Conservation (phyloP, 2,113 vertebrate species). For the Strix uralensis region DNA sequence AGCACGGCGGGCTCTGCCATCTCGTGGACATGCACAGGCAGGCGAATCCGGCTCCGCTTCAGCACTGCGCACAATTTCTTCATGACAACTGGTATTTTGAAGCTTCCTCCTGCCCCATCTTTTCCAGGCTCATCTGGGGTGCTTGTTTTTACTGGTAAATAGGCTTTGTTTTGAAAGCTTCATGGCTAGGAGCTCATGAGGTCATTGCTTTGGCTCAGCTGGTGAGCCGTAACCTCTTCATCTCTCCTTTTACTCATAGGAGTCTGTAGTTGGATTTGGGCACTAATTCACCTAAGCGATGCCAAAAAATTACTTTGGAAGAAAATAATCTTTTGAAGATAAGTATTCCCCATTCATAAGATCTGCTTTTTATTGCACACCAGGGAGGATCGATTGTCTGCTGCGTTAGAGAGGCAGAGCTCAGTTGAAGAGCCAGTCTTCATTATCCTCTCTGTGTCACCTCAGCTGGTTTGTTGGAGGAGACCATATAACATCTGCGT, state of each 20-base stretch:
- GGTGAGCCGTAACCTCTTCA: background rate
- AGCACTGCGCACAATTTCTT: background rate
- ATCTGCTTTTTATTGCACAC: background rate
- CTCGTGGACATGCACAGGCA: background rate
- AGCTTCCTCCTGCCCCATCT: background rate
- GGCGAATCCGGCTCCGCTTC: accelerated
- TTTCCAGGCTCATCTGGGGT: background rate
- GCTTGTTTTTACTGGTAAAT: background rate
- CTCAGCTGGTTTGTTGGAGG: background rate
- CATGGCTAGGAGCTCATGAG: background rate
- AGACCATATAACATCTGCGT: background rate
- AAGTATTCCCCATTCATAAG: background rate
- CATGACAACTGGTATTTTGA: accelerated
- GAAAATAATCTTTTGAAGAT: background rate
- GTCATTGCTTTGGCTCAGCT: background rate
- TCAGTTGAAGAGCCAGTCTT: background rate
- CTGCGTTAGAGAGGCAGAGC: accelerated
- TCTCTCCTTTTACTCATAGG: background rate
- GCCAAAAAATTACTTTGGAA: background rate
- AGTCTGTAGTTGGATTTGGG: background rate
- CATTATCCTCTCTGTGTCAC: background rate
- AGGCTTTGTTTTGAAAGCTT: background rate
- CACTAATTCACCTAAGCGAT: background rate
- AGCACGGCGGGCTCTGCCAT: background rate
- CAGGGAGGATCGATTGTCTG: background rate